Percentiles rank a stretch among this genome's conserved stretches.
phyloP scores from a whole-genome alignment of 2,888 invertebrate genomes.

The Lymantria monacha region DNA sequence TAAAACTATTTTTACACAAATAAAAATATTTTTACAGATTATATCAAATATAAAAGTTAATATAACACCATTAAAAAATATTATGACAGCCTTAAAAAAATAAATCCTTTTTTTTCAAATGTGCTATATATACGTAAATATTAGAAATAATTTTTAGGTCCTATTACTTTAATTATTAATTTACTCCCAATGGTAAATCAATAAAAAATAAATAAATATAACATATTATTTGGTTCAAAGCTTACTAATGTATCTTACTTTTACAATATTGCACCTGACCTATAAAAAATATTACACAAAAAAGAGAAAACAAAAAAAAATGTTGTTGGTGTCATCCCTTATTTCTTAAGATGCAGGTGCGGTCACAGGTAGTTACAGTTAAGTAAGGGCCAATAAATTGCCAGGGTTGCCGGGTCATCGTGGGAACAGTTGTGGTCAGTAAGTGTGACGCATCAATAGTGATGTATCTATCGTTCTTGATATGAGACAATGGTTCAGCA shows the following conservation, averaged over 20 bases:
- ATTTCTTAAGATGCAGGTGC: conserved; percentile 72
- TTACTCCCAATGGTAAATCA: no score
- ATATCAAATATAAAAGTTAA: no score
- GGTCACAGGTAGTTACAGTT: conserved; percentile 71
- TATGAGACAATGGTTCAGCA: conserved; percentile 22
- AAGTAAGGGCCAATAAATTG: conserved; percentile 74
- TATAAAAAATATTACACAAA: conserved; percentile 15
- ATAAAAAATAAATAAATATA: no score
- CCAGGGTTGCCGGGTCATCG: conserved; percentile 71
- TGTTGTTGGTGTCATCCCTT: conserved; percentile 49
- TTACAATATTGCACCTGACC: conserved; percentile 2
- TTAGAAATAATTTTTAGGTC: no score
- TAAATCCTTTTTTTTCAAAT: no score
- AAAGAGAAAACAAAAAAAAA: conserved; percentile 9
- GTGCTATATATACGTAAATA: no score
- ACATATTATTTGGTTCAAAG: no score
- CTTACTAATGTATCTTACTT: background rate
- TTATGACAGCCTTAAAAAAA: no score
- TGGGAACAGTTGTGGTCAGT: conserved; percentile 67
- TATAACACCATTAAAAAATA: no score
- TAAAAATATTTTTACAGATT: no score
- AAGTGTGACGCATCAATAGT: conserved; percentile 58
- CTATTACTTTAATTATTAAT: no score
- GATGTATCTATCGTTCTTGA: conserved; percentile 33
- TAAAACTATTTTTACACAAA: no score